phyloP scores from a whole-genome alignment of 2,888 invertebrate genomes.

The Psococerastis gibbosa region DNA sequence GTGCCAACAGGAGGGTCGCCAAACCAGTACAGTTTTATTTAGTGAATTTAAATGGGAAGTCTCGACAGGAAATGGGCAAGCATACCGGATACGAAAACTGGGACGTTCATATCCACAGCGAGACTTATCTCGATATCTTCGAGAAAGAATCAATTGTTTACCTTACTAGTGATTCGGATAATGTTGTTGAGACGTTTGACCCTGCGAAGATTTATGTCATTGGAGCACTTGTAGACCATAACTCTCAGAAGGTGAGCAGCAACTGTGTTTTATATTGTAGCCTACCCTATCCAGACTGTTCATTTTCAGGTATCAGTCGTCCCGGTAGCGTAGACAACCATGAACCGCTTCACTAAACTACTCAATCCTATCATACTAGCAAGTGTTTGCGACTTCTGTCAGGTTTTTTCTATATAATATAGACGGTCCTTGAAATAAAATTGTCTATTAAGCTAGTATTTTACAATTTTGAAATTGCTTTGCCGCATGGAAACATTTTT shows the following conservation, averaged over 20 bases:
- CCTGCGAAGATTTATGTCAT: constrained; percentile 75
- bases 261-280: no score
- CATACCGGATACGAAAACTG: constrained; percentile 81
- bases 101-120: constrained; percentile 59
- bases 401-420: no score
- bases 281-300: no score
- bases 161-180: constrained; percentile 84
- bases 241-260: constrained; percentile 60
- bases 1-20: constrained; percentile 62
- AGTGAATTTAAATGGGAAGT: constrained; percentile 56
- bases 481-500: no score
- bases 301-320: no score
- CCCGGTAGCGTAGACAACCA: no score
- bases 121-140: constrained; percentile 49
- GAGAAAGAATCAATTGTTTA: constrained; percentile 66
- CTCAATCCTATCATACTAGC: no score
- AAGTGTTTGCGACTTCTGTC: no score
- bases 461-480: no score
- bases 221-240: constrained; percentile 95
- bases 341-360: no score
- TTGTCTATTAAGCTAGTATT: no score
- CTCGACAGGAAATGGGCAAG: constrained; percentile 51
- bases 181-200: constrained; percentile 54
- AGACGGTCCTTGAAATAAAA: no score
- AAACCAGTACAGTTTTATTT: constrained; percentile 69